Base-by-base conservation (phyloP, 2,113 vertebrate species). In the Eulemur macaco region DNA sequence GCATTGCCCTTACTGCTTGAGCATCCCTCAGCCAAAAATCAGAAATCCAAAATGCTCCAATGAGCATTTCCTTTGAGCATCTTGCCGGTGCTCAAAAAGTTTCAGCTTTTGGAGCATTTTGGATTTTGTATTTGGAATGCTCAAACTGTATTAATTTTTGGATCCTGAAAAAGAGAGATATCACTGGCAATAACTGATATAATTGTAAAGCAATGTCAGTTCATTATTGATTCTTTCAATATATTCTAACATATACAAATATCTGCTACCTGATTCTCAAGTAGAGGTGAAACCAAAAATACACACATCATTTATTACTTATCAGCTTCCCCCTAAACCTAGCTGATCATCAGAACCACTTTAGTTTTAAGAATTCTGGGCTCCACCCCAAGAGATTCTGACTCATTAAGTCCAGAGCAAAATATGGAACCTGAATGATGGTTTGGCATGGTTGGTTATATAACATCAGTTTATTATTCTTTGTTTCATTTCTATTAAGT, bases 271-370 rank as follows among this genome's bases (percentile, higher is more conserved):
- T 83, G 31, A 91, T 83, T 87, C 42, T 80, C 29, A 80, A 71
- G 54, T 20, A 90, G 52, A 80, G 74, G 42, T 81, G 25, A 94
- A 2, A 95, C 47, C 71, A 91, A 93, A 96, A 84, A 13, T 34
- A 84, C 2, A 91, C 2, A 8, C 4, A 89, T 78, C 6, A 89
- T 10, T 91, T 90, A 83, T 78, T 60, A 92, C 6, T 83, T 73
- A 68, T n/a, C 52, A 71, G 63, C 34, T 83, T 94, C 14, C 27
- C 86, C 56, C 20, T 81, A 91, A 95, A 8, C 66, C 47, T 56
- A 86, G 42, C n/a, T 42, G 52, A 81, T 54, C 52, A 42, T 64
- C 83, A 58, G 29, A 93, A 84, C 13, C 31, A 88, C 64, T 23
- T 45, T 29, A n/a, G 56, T 69, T 71, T 91, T 74, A 84, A 58